phyloP scores from a whole-genome alignment of 2,888 invertebrate species.

The Biston betularia region DNA sequence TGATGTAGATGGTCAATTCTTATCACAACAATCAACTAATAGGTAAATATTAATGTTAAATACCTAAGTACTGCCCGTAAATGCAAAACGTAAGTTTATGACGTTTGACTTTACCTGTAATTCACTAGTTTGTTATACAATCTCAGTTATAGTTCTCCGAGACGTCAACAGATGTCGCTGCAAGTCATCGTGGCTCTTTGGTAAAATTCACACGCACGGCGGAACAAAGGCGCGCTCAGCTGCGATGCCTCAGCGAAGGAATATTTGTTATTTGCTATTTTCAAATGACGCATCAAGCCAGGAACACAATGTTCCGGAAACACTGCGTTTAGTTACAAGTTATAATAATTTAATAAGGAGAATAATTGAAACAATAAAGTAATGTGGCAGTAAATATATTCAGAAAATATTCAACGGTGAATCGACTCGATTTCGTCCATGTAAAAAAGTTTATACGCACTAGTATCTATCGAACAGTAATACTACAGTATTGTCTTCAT shows the following conservation, averaged over 20 bases:
- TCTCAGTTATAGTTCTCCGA: conserved; percentile 22
- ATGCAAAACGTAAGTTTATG: background rate
- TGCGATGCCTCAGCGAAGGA: conserved; percentile 11
- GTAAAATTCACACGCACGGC: background rate
- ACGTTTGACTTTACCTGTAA: background rate
- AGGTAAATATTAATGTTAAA: background rate
- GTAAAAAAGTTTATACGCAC: conserved; percentile 73
- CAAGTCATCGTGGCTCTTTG: conserved; percentile 14
- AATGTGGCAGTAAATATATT: conserved; percentile 85
- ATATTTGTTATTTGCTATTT: conserved; percentile 27
- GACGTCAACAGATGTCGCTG: conserved; percentile 50
- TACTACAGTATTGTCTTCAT: conserved; percentile 77
- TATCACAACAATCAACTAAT: too few species aligned
- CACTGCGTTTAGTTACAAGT: background rate
- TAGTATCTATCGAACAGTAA: conserved; percentile 59
- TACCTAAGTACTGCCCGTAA: background rate
- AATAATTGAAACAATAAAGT: conserved; percentile 63
- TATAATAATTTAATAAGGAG: conserved; percentile 26
- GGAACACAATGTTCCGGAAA: conserved; percentile 38
- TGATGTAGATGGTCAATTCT: too few species aligned
- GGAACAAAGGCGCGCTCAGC: conserved; percentile 33
- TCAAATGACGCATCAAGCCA: conserved; percentile 23
- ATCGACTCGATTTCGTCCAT: conserved; percentile 76
- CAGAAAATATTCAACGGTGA: conserved; percentile 83
- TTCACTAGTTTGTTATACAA: background rate